Evolutionary conservation across 2,113 vertebrate genomes (phyloP), one percentile per base, ranked within the genome.

Genomic region (Gulo gulo): DNA sequence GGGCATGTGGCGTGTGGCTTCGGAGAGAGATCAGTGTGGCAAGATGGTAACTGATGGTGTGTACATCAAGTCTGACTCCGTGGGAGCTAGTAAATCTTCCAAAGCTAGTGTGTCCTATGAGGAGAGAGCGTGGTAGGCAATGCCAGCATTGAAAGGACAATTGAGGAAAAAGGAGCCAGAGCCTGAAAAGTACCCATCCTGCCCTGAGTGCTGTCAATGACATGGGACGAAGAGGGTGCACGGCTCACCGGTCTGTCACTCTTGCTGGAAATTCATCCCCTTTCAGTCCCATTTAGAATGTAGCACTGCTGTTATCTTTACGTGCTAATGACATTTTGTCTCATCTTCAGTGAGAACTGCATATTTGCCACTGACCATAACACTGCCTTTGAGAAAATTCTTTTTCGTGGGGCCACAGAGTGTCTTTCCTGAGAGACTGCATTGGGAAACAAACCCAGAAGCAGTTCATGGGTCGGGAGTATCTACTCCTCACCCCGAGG

Each of bases 381-480:
- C 31, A 63, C 61, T 84, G 79, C 63, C 24, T 97, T 95, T 92
- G 86, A 87, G 74, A 97, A 95, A 69, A 80, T 71, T 81, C 24
- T 94, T 95, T 91, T 96, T 96, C 88, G 86, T 31, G 93, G 52
- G 18, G 92, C n/a, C 69, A 84, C 45, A 92, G 71, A 91, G 47
- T 78, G 63, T 94, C 76, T 96, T 95, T 94, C 88, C 78, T 73
- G 88, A 42, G 92, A 96, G 92, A 16, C 69, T 74, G 45, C 36
- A 59, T 96, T 95, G 92, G 88, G 95, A 94, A 94, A 93, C 84
- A 97, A 94, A 96, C 39, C 26, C 80, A 96, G 84, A 96, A 61
- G 47, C 59, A 94, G 88, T 88, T 91, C 88, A 88, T 6, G 86
- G 88, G 90, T 87, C 92, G 89, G 12, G 74, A 84, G 67, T 61